Conservation (phyloP, 2,797 vertebrate species). For the Neostethus bicornis region DNA sequence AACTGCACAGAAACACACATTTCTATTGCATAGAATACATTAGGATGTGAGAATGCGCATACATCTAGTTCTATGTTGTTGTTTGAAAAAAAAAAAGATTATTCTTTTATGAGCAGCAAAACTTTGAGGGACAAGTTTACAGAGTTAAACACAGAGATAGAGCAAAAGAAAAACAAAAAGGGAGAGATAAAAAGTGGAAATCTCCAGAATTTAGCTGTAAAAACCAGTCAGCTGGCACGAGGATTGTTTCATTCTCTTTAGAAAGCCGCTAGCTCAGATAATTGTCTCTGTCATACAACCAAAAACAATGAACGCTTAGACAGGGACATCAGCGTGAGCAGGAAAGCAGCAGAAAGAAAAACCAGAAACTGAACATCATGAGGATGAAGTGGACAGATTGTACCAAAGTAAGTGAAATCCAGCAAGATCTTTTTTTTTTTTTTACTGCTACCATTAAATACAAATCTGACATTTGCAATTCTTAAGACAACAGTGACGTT, state of each 20-base stretch:
- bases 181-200: not conserved
- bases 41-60: not conserved
- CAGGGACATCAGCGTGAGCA: not conserved
- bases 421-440: not conserved
- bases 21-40: not conserved
- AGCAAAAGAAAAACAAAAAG: not conserved
- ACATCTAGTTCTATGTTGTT: constrained; percentile 1
- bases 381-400: not conserved
- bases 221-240: not conserved
- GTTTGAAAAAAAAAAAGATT: too few relatives aligned
- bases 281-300: constrained; percentile 5
- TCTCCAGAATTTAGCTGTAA: not conserved
- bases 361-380: not conserved
- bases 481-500: not conserved
- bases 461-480: not conserved
- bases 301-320: not conserved
- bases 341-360: not conserved
- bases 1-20: not conserved
- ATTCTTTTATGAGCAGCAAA: not conserved
- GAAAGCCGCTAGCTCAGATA: not conserved
- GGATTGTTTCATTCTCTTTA: not conserved
- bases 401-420: not conserved
- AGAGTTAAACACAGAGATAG: not conserved
- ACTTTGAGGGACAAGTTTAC: not conserved
- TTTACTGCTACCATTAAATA: not conserved